Base-by-base conservation (phyloP, 2,888 invertebrate genomes). In the Anoplius nigerrimus region DNA sequence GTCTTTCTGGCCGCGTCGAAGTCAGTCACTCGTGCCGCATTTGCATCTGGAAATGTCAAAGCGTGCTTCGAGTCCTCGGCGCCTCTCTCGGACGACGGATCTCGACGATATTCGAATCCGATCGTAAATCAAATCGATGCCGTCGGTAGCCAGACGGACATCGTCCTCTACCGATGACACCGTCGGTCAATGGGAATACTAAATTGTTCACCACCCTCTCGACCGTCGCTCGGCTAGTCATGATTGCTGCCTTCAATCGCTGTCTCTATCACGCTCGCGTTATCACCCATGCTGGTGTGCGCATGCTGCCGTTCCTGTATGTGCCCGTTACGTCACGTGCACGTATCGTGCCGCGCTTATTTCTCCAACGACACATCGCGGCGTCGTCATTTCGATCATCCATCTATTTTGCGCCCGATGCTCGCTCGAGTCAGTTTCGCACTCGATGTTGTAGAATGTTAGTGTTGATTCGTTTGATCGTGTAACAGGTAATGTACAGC, bases 171-270 rank as follows among this genome's bases (percentile, higher is more conserved):
- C 6, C 24, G 45, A n/a, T 52, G 61, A 63, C 54, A 57, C 42
- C 27, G 27, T 45, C 62, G 48, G 61, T 66, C 72, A 70, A 66
- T 72, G 66, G 66, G 72, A 72, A 72, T 71, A 59, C 67, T 43
- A 59, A 71, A 73, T 71, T 59, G 70, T 54, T 57, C 16, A 27
- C 15, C 43, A 22, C 46, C 48, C 45, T 20, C 56, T 11, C 48
- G 21, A 8, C 42, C 18, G 24, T 22, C 21, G 16, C 20, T 20
- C 56, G 13, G 42, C 18, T 56, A 18, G 18, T 8, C n/a, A 15
- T 4, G 18, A 56, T 20, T 42, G 1, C 56, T 20, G 20, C 18
- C 18, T 42, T 42, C 43, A 21, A 11, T 22, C 6, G 5, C 43
- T 8, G 48, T 48, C 48, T 34, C 34, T 34, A 11, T 34, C 34